Percentiles rank a stretch among this genome's conserved stretches.
These are phyloP conservation scores for Typhlichthys eigenmanni DNA, from an alignment of 2,797 vertebrate genomes.

Conservation along the genomic window DNA sequence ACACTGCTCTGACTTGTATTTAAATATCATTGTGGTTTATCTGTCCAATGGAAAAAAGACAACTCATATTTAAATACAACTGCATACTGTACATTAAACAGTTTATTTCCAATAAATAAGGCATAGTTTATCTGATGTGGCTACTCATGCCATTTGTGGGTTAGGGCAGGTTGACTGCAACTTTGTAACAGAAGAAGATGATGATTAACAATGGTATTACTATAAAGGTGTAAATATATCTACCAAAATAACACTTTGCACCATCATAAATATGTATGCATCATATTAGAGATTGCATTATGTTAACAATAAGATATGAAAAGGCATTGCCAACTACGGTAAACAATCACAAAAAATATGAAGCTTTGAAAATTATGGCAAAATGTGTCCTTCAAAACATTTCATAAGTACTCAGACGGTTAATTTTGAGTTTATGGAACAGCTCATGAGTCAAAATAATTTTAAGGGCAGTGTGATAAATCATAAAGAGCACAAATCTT, in stretches of 20 bases:
- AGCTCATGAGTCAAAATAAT: constrained; percentile 56
- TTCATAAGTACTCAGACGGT: constrained; percentile 36
- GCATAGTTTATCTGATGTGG: background rate
- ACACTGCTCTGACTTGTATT: constrained; percentile 73
- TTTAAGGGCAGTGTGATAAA: constrained; percentile 66
- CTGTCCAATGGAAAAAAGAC: constrained; percentile 52
- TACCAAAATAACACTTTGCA: no score
- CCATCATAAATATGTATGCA: no score
- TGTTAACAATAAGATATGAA: no score
- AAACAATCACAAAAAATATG: constrained; percentile 8
- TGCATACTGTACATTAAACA: background rate
- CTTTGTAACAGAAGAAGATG: background rate
- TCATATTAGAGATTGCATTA: no score
- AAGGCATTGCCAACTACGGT: constrained; percentile 14
- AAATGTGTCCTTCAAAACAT: constrained; percentile 20
- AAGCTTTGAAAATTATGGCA: no score
- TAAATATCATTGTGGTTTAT: constrained; percentile 69
- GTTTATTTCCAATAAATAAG: background rate
- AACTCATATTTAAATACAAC: constrained; percentile 44
- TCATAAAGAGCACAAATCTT: constrained; percentile 60
- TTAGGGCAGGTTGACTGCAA: background rate
- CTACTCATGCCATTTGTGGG: background rate
- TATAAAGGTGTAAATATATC: no score
- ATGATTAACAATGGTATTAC: no score
- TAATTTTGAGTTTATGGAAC: constrained; percentile 44